Conservation (phyloP, 2,797 vertebrate genomes). For the Pangasius macronema region DNA sequence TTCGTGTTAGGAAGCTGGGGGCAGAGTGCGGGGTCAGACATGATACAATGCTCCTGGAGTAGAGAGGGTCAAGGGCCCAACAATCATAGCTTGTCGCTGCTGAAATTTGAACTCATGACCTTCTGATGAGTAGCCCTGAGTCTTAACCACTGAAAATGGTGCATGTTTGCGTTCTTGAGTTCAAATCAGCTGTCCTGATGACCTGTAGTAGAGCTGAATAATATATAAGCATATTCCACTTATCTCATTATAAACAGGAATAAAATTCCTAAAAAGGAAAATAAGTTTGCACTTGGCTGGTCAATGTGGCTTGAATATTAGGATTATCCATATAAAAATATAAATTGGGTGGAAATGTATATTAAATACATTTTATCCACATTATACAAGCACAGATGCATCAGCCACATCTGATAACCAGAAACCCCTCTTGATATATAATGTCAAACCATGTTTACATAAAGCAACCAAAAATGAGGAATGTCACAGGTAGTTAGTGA, state of each 20-base stretch:
- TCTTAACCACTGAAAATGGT: not conserved
- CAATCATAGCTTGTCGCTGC: not conserved
- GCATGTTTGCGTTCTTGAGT: not conserved
- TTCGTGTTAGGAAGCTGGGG: not conserved
- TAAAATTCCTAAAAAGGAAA: too few species aligned
- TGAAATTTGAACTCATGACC: not conserved
- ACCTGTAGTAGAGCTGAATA: not conserved
- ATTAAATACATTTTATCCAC: not conserved
- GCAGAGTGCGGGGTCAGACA: not conserved
- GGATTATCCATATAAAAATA: not conserved
- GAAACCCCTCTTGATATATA: not conserved
- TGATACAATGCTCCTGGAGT: not conserved
- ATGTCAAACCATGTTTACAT: too few species aligned
- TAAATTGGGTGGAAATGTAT: not conserved
- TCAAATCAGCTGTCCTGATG: not conserved
- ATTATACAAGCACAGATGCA: not conserved
- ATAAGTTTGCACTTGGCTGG: not conserved
- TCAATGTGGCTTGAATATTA: not conserved
- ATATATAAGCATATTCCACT: not conserved
- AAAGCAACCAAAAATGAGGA: not conserved
- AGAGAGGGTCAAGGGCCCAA: not conserved
- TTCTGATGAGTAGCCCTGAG: slow-evolving; percentile 1
- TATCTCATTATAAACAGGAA: too few species aligned
- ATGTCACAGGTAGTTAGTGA: too few species aligned
- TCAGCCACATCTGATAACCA: not conserved